Conservation (phyloP, 2,888 invertebrate genomes). For the Drosophila macrothrix region DNA sequence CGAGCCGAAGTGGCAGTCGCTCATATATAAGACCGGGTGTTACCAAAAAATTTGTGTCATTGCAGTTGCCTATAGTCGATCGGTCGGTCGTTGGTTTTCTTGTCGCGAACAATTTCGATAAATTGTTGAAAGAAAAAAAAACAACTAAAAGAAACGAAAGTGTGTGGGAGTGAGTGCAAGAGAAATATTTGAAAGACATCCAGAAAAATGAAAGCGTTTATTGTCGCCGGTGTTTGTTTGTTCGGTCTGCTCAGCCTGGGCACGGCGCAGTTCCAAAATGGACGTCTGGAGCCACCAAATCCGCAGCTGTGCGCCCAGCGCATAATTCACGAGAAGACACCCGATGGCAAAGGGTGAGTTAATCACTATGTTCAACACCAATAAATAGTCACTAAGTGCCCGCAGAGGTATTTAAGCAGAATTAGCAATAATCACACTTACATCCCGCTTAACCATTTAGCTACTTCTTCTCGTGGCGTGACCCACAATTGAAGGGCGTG, state of each 20-base stretch:
- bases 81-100: conserved; percentile 57
- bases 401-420: not conserved
- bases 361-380: not conserved
- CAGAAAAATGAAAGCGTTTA: conserved; percentile 83
- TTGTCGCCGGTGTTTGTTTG: conserved; percentile 85
- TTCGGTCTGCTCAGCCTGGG: conserved; percentile 83
- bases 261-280: conserved; percentile 90
- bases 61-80: conserved; percentile 69
- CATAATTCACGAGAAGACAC: conserved; percentile 89
- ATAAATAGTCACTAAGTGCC: not conserved
- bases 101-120: conserved; percentile 37
- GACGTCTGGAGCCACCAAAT: conserved; percentile 92
- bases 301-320: conserved; percentile 91
- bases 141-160: conserved; percentile 63
- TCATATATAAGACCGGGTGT: conserved; percentile 83
- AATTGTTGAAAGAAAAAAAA: not conserved
- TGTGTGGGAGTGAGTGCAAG: conserved; percentile 62
- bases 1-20: conserved; percentile 19
- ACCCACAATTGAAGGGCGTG: conserved; percentile 89
- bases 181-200: conserved; percentile 24
- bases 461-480: conserved; percentile 95
- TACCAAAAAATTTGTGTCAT: conserved; percentile 83
- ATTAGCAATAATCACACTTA: conserved; percentile 4
- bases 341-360: conserved; percentile 89
- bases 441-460: conserved; percentile 85